Base-by-base conservation (phyloP, 2,113 vertebrate species). In the Lycocorax pyrrhopterus region DNA sequence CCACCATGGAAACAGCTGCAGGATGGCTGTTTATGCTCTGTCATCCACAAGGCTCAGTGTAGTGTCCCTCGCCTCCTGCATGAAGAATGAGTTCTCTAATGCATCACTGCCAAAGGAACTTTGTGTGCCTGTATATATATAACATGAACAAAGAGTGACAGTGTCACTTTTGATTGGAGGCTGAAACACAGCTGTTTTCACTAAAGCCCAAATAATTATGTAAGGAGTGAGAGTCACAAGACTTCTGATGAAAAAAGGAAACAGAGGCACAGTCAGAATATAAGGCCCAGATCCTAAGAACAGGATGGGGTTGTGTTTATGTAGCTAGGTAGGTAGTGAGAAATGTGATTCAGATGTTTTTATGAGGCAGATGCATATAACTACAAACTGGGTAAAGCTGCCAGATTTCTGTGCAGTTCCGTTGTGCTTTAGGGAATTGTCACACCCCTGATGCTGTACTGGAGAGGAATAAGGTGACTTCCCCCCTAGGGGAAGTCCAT, bases 21-120 rank as follows among this genome's bases (percentile, higher is more conserved):
- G 53, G 68, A 56, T 22, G 67, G 56, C 55, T 80, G 46, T 43
- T 72, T 56, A 20, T 13, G 17, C 25, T 72, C 14, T 47, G 18
- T n/a, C 7, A 2, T 29, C 55, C 0, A 0, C 1, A 0, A 76
- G 49, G 22, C 20, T 87, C 33, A 46, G 10, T 37, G n/a, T 2
- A 0, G 32, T 37, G 32, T 43, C 39, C 33, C 39, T 88, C 46
- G 15, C 46, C 43, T 32, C 52, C 43, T 25, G 21, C 63, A 22
- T 1, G 59, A 90, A 51, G 41, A 87, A 72, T 44, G 30, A 86
- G 21, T 33, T 90, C 16, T 51, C 49, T 56, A 19, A 80, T 8
- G 29, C 16, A 16, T 26, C 46, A 64, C n/a, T 66, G 32, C 13
- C 43, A 43, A 85, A 74, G 43, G 69, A 94, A 95, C 29, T 64